phyloP scores from a whole-genome alignment of 2,797 vertebrate genomes.

The Myotis planiceps region DNA sequence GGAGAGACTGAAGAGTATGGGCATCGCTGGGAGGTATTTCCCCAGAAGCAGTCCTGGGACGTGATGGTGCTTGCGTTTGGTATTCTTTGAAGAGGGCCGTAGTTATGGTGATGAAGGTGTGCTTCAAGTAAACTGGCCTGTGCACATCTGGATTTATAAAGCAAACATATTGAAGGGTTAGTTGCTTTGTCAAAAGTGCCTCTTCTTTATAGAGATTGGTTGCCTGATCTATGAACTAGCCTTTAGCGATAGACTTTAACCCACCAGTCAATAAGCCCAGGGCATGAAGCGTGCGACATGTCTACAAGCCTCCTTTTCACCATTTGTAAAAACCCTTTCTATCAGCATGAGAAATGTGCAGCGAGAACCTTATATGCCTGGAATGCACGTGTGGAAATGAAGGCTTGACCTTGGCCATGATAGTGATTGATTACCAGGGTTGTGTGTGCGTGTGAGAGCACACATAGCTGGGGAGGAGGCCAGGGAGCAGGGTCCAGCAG shows the following conservation, averaged over 20 bases:
- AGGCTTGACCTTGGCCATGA: neutral
- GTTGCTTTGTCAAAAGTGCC: neutral
- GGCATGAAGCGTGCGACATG: accelerated
- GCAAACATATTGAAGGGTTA: neutral
- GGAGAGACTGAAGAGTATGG: neutral
- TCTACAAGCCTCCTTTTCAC: neutral
- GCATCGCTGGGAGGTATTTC: neutral
- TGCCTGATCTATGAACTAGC: neutral
- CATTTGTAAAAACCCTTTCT: neutral
- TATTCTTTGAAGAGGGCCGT: neutral
- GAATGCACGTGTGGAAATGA: neutral
- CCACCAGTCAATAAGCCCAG: neutral
- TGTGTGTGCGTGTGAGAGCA: accelerated
- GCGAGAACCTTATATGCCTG: neutral
- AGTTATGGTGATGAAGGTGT: neutral
- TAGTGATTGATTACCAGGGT: neutral
- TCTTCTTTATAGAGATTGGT: neutral
- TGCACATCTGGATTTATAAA: neutral
- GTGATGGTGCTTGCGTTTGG: neutral
- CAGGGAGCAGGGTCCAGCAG: accelerated
- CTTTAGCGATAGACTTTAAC: neutral
- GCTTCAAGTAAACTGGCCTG: neutral
- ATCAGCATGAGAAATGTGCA: neutral
- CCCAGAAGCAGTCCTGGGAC: neutral
- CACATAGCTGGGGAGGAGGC: accelerated